Percentiles rank a stretch among this genome's conserved stretches.
phyloP scores from a whole-genome alignment of 2,888 invertebrate species.

The Melinaea marsaeus region DNA sequence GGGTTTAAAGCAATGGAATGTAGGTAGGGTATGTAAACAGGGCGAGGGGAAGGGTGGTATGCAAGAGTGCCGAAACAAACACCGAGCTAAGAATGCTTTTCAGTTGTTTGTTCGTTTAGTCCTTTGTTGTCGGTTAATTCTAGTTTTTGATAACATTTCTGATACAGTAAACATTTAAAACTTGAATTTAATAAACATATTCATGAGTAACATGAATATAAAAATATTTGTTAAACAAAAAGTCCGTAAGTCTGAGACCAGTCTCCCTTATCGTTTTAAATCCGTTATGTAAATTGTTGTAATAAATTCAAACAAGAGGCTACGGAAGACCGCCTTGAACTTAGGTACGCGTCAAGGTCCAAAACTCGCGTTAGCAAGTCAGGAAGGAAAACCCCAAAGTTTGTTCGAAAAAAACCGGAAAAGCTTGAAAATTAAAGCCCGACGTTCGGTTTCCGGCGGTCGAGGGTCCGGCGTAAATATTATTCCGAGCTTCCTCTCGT shows the following conservation, averaged over 20 bases:
- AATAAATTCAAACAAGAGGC: slow-evolving; percentile 62
- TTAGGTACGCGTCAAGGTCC: slow-evolving; percentile 52
- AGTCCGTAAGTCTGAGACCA: slow-evolving; percentile 40
- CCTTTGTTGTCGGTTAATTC: slow-evolving; percentile 45
- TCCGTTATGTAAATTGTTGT: slow-evolving; percentile 55
- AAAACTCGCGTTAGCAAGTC: slow-evolving; percentile 62
- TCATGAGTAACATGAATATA: background rate
- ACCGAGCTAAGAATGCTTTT: slow-evolving; percentile 45
- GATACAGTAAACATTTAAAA: slow-evolving; percentile 5
- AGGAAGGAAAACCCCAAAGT: slow-evolving; percentile 65
- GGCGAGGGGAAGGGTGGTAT: slow-evolving; percentile 23
- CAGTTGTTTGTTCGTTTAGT: slow-evolving; percentile 37
- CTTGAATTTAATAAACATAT: no score
- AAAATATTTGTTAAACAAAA: slow-evolving; percentile 24
- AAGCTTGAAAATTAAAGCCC: slow-evolving; percentile 64
- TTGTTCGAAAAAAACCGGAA: slow-evolving; percentile 51
- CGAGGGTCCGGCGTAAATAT: slow-evolving; percentile 62
- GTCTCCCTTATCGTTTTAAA: slow-evolving; percentile 47
- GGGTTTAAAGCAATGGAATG: slow-evolving; percentile 13
- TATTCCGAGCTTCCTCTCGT: slow-evolving; percentile 67
- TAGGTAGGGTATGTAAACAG: slow-evolving; percentile 10
- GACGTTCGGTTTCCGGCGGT: slow-evolving; percentile 63
- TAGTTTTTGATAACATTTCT: slow-evolving; percentile 30
- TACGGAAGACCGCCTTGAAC: slow-evolving; percentile 57
- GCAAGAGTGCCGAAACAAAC: slow-evolving; percentile 53